These are phyloP conservation scores for Trachelus iudaicus DNA, from an alignment of 2,888 invertebrate genomes.

Conservation along the genomic window DNA sequence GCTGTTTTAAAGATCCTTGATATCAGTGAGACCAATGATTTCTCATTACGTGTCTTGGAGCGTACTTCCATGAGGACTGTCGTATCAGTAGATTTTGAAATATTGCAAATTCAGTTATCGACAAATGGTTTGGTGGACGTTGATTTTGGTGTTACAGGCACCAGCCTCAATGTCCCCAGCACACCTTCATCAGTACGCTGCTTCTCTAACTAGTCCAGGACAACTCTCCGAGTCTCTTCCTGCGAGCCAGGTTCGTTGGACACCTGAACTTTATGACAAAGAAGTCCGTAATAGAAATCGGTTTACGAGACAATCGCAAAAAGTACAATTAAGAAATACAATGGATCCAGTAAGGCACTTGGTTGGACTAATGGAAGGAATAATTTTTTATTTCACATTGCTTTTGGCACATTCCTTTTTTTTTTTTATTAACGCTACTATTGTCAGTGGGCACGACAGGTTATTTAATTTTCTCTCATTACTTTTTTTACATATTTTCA, in stretches of 20 bases:
- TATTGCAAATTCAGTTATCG: not conserved
- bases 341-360: not conserved
- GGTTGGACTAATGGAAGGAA: not conserved
- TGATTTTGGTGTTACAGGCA: conserved; percentile 73
- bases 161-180: conserved; percentile 93
- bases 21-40: not conserved
- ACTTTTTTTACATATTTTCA: not conserved
- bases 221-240: conserved; percentile 82
- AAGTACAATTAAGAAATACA: not conserved
- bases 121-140: conserved; percentile 25
- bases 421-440: not conserved
- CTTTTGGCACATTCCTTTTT: not conserved
- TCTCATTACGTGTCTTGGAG: not conserved
- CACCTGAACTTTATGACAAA: not conserved
- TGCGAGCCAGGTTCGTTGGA: conserved; percentile 78
- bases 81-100: not conserved
- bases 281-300: not conserved
- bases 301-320: not conserved
- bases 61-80: not conserved
- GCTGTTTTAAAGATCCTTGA: not conserved
- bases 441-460: not conserved
- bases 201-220: conserved; percentile 66
- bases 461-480: not conserved
- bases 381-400: not conserved
- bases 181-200: conserved; percentile 80